Percentiles rank a stretch among this genome's conserved stretches.
Evolutionary conservation across 2,888 invertebrate genomes (phyloP).

Genomic region (Eustalomyia histrio): DNA sequence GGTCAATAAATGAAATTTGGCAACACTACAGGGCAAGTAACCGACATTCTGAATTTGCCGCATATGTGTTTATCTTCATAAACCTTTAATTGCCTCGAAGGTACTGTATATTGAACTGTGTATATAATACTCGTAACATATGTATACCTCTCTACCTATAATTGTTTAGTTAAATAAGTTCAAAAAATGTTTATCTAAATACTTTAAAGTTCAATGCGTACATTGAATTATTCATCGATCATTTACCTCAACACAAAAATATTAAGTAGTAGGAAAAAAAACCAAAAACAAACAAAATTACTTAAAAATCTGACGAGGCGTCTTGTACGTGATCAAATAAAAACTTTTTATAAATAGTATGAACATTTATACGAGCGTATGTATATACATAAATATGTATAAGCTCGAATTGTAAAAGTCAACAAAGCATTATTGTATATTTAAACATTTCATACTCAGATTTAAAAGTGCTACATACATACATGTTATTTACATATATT

Average conservation of each 20-base stretch:
- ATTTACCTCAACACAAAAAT: slow-evolving; percentile 63
- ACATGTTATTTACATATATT: background rate
- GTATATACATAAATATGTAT: background rate
- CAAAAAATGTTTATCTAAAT: slow-evolving; percentile 46
- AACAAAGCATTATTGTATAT: slow-evolving; percentile 43
- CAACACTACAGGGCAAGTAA: too few relatives aligned
- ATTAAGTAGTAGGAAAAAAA: slow-evolving; percentile 54
- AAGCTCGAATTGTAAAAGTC: slow-evolving; percentile 60
- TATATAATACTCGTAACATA: too few relatives aligned
- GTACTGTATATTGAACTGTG: too few relatives aligned
- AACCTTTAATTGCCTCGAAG: background rate
- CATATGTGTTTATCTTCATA: too few relatives aligned
- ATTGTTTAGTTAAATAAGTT: slow-evolving; percentile 10
- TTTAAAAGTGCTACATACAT: background rate
- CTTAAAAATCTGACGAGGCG: slow-evolving; percentile 64
- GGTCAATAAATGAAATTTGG: too few relatives aligned
- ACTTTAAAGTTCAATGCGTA: slow-evolving; percentile 64
- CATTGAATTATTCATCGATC: slow-evolving; percentile 68
- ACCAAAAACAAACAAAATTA: slow-evolving; percentile 57
- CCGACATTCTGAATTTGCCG: too few relatives aligned
- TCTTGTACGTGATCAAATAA: slow-evolving; percentile 66
- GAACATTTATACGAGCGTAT: slow-evolving; percentile 14
- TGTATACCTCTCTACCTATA: background rate
- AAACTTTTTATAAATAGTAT: slow-evolving; percentile 26
- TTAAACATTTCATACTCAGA: slow-evolving; percentile 12